A percentile compares a stretch with the other conserved stretches of the same genome.
phyloP scores from a whole-genome alignment of 2,888 invertebrate genomes.

The Pseudococcus viburni region DNA sequence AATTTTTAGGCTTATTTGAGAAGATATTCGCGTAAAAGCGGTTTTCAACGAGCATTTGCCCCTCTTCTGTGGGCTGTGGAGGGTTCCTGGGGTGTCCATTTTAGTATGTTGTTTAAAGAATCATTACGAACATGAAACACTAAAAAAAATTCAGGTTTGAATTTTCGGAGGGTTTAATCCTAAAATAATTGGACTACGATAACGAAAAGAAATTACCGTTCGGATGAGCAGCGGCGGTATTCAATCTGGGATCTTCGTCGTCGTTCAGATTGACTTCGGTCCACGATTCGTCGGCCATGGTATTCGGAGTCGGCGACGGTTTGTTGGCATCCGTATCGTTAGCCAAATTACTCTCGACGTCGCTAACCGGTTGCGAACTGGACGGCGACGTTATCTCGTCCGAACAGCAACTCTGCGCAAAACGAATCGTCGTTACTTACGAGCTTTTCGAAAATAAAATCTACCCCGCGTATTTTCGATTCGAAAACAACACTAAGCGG shows the following conservation, averaged over 20 bases:
- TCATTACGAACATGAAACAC: too few species aligned
- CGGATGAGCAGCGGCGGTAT: neutral
- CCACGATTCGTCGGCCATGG: slow-evolving; percentile 85
- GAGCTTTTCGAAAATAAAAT: neutral
- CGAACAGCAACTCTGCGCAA: slow-evolving; percentile 85
- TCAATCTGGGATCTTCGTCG: slow-evolving; percentile 74
- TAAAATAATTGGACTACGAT: too few species aligned
- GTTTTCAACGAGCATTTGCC: too few species aligned
- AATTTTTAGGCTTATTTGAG: too few species aligned
- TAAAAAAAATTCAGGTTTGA: too few species aligned
- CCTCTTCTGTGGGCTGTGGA: too few species aligned
- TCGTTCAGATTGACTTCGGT: slow-evolving; percentile 93
- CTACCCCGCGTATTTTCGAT: neutral
- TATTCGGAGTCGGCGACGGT: slow-evolving; percentile 44
- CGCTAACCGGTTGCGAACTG: slow-evolving; percentile 69
- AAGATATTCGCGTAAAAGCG: too few species aligned
- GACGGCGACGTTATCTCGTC: slow-evolving; percentile 77
- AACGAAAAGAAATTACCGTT: slow-evolving; percentile 22
- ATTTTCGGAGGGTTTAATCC: too few species aligned
- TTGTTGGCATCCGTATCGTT: slow-evolving; percentile 69
- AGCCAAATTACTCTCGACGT: slow-evolving; percentile 69
- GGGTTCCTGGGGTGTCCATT: too few species aligned
- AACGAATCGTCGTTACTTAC: neutral
- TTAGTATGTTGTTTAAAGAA: too few species aligned
- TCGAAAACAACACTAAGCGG: neutral